Percentiles rank a stretch among this genome's conserved stretches.
These are phyloP conservation scores for Drosophila kuntzei DNA, from an alignment of 2,888 invertebrate species.

Conservation along the genomic window DNA sequence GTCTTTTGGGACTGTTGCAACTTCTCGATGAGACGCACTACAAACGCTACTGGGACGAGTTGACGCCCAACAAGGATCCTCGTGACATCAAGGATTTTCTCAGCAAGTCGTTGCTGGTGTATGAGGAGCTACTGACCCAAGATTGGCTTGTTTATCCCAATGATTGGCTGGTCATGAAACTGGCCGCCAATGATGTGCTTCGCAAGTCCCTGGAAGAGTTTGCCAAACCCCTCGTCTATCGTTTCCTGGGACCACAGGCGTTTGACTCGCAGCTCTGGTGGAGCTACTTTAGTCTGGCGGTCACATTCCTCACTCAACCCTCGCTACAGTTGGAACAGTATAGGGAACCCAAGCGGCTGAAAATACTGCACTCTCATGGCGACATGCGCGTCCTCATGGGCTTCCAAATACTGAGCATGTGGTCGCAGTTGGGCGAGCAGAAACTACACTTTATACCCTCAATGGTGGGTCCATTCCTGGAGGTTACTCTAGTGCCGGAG, in stretches of 20 bases:
- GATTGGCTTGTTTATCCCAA: slow-evolving; percentile 89
- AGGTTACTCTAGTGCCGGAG: slow-evolving; percentile 96
- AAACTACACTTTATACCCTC: slow-evolving; percentile 96
- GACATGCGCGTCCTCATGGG: slow-evolving; percentile 97
- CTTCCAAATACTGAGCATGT: slow-evolving; percentile 95
- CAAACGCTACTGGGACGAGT: slow-evolving; percentile 93
- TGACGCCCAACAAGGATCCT: slow-evolving; percentile 88
- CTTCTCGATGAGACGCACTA: slow-evolving; percentile 95
- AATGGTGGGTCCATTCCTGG: slow-evolving; percentile 96
- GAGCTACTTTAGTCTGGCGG: slow-evolving; percentile 92
- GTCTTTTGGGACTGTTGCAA: slow-evolving; percentile 93
- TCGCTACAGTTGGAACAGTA: slow-evolving; percentile 93
- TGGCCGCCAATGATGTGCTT: slow-evolving; percentile 94
- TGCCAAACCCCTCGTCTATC: slow-evolving; percentile 93
- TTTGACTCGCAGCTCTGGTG: slow-evolving; percentile 93
- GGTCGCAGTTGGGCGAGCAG: slow-evolving; percentile 95
- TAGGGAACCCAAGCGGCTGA: slow-evolving; percentile 91
- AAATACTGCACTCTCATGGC: slow-evolving; percentile 92
- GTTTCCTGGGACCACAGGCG: slow-evolving; percentile 91
- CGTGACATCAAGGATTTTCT: slow-evolving; percentile 95
- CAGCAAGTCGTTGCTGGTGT: slow-evolving; percentile 90
- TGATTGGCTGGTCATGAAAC: slow-evolving; percentile 96
- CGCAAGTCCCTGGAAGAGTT: slow-evolving; percentile 94
- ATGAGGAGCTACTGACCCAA: slow-evolving; percentile 84
- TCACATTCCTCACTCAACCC: slow-evolving; percentile 92